Conservation (phyloP, 2,888 invertebrate species). For the Vesta saturnalis region DNA sequence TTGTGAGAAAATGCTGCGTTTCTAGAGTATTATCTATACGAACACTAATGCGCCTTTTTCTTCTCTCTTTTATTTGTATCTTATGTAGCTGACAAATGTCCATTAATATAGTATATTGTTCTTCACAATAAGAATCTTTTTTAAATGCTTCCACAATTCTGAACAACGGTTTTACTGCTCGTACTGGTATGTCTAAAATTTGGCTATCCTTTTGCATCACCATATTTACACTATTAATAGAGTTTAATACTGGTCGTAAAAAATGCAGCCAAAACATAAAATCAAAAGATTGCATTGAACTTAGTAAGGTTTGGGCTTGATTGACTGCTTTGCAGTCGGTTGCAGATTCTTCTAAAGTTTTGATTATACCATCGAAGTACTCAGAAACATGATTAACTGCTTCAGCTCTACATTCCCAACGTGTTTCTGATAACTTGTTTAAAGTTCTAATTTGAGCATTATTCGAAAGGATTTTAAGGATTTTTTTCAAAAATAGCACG, state of each 20-base stretch:
- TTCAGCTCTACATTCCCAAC: too few species aligned
- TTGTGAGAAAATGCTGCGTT: background rate
- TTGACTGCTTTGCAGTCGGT: too few species aligned
- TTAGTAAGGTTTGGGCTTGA: too few species aligned
- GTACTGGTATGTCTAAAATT: background rate
- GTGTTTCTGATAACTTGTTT: background rate
- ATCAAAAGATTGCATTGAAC: background rate
- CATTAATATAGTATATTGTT: background rate
- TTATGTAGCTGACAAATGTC: background rate
- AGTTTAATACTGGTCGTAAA: too few species aligned
- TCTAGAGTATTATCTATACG: background rate
- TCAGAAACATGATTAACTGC: too few species aligned
- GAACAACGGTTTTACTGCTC: too few species aligned
- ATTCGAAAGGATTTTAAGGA: background rate
- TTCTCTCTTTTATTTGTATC: background rate
- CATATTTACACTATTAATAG: too few species aligned
- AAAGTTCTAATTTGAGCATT: background rate
- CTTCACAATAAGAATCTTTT: background rate
- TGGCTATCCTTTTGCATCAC: background rate
- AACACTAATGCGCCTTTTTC: background rate
- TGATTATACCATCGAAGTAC: too few species aligned
- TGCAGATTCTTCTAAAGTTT: too few species aligned
- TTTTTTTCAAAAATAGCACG: background rate
- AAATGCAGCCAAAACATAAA: too few species aligned
- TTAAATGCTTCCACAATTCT: background rate